Evolutionary conservation across 2,797 vertebrate genomes (phyloP).

Genomic region (Lateolabrax maculatus): DNA sequence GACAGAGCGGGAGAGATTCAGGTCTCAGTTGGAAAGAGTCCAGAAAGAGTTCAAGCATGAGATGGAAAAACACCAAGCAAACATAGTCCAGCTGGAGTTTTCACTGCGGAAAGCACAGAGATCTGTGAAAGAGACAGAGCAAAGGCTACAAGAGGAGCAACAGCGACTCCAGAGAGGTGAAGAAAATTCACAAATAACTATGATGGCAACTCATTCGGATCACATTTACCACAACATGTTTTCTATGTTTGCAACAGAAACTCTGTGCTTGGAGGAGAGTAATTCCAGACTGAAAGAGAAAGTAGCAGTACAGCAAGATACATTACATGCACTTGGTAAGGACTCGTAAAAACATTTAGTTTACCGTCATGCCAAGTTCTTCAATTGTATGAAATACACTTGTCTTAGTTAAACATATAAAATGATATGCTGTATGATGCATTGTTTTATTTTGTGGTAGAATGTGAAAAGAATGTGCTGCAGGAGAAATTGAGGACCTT

Average conservation of each 20-base stretch:
- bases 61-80: constrained; percentile 68
- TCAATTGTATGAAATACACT: background rate
- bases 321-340: constrained; percentile 88
- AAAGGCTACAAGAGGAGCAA: constrained; percentile 82
- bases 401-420: background rate
- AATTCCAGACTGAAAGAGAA: constrained; percentile 81
- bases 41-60: constrained; percentile 80
- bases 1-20: constrained; percentile 79
- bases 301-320: constrained; percentile 78
- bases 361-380: background rate
- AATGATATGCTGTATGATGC: background rate
- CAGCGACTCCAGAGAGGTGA: constrained; percentile 85
- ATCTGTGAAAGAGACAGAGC: constrained; percentile 74
- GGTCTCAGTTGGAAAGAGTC: constrained; percentile 72
- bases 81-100: constrained; percentile 79
- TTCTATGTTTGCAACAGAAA: constrained; percentile 68
- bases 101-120: constrained; percentile 73
- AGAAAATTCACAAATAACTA: constrained; percentile 7
- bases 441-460: constrained; percentile 70
- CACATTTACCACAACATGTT: constrained; percentile 1
- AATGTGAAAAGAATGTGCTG: constrained; percentile 78
- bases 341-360: background rate
- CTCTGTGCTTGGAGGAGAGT: constrained; percentile 64
- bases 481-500: constrained; percentile 77
- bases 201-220: background rate